Percentiles rank a stretch among this genome's conserved stretches.
phyloP scores from a whole-genome alignment of 2,888 invertebrate genomes.

The Arrhopalites spinosus region DNA sequence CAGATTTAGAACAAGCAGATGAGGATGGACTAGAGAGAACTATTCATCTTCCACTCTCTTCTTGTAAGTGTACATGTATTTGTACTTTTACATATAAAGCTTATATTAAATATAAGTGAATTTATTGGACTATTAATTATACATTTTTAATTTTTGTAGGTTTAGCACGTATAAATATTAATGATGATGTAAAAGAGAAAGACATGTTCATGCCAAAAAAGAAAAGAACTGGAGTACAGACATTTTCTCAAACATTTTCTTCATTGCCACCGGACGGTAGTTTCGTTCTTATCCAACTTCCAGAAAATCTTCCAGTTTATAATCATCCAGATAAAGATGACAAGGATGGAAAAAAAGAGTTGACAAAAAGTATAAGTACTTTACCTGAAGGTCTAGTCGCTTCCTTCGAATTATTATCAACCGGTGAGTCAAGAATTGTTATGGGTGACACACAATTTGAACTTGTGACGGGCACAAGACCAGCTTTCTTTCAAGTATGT shows the following conservation, averaged over 20 bases:
- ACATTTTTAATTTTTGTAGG: slow-evolving; percentile 1
- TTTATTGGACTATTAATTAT: too few relatives aligned
- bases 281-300: slow-evolving; percentile 47
- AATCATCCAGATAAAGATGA: slow-evolving; percentile 8
- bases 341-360: not conserved
- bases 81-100: not conserved
- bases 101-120: too few relatives aligned
- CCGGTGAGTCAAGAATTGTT: slow-evolving; percentile 45
- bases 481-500: slow-evolving; percentile 50
- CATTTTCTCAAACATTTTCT: slow-evolving; percentile 40
- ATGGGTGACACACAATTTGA: slow-evolving; percentile 50
- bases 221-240: not conserved
- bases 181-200: not conserved
- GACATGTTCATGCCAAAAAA: not conserved
- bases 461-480: slow-evolving; percentile 45
- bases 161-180: not conserved
- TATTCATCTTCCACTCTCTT: slow-evolving; percentile 44
- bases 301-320: slow-evolving; percentile 48
- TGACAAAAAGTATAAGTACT: slow-evolving; percentile 41
- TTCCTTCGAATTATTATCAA: slow-evolving; percentile 45
- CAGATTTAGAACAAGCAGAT: slow-evolving; percentile 17
- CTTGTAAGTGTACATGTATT: slow-evolving; percentile 38
- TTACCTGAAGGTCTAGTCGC: slow-evolving; percentile 51
- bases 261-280: slow-evolving; percentile 36
- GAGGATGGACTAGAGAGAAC: slow-evolving; percentile 38